Base-by-base conservation (phyloP, 2,888 invertebrate genomes). In the Panopea generosa region DNA sequence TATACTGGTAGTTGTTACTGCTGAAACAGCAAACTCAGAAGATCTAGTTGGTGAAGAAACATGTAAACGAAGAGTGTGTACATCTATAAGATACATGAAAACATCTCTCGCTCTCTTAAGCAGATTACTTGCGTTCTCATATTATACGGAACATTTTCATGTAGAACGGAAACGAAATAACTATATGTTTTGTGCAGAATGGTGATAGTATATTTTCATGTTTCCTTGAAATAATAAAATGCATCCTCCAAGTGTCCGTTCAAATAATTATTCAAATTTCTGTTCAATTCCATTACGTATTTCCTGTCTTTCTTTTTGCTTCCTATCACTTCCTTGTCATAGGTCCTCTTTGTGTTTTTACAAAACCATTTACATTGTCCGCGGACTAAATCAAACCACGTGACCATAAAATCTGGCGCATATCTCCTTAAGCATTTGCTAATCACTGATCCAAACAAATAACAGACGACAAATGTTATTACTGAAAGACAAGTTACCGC, bases 321-420 rank as follows among this genome's bases (percentile, higher is more conserved):
- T 27, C 85, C 83, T 20, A 84, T 43, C 9, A 85, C 73, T 50
- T 81, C 59, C 24, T 27, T 66, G 16, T 70, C 59, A 49, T 82
- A 85, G 2, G 63, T 67, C 7, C 63, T 63, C 11, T 66, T 71
- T 16, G 65, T 50, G 18, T 66, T 65, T 26, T 52, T 66, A 27
- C 75, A 76, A n/a, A 72, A 75, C 68, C 78, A 74, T 4, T 45
- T 45, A 33, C 52, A 68, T 33, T 82, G 74, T 9, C 61, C 52
- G 33, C 40, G 60, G 1, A 78, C 69, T n/a, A 80, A 45, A 29
- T 70, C 66, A 20, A 72, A 62, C 67, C 69, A 74, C 18, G 76
- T 72, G 7, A 77, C 79, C 1, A 75, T 56, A 26, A 59, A 65
- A 2, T 72, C 61, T 1, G 84, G 82, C 3, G 80, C 78, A 16